phyloP scores from a whole-genome alignment of 2,888 invertebrate species.

The Heliconius ismenius region DNA sequence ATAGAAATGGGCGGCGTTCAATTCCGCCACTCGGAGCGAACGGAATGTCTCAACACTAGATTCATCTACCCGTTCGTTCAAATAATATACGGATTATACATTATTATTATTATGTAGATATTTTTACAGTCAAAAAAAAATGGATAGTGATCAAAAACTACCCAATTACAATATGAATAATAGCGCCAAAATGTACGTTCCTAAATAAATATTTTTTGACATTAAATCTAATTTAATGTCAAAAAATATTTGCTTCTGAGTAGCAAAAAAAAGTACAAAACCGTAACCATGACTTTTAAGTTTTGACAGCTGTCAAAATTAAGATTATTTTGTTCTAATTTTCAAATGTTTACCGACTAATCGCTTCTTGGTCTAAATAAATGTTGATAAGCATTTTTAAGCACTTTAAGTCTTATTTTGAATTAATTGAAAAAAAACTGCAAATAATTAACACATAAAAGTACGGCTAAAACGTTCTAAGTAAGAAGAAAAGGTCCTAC shows the following conservation, averaged over 20 bases:
- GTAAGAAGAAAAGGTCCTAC: not conserved
- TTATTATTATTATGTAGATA: not conserved
- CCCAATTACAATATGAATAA: too few relatives aligned
- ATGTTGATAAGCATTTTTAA: not conserved
- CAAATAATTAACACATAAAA: not conserved
- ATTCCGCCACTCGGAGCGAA: not conserved
- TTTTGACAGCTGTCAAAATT: conserved; percentile 8
- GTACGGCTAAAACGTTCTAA: not conserved
- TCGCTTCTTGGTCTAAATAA: conserved; percentile 6
- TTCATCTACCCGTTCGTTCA: not conserved
- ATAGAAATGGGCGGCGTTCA: not conserved
- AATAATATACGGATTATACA: not conserved
- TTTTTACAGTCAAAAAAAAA: not conserved
- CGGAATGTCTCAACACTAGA: too few relatives aligned
- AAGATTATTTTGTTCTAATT: not conserved
- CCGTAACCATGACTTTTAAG: not conserved
- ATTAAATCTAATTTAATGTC: too few relatives aligned
- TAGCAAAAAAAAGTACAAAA: not conserved
- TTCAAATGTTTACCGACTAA: not conserved
- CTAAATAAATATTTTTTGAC: too few relatives aligned
- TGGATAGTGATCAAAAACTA: too few relatives aligned
- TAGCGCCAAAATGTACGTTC: too few relatives aligned
- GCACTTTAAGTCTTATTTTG: not conserved
- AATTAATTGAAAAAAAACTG: not conserved
- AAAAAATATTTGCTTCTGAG: not conserved